A percentile compares a stretch with the other conserved stretches of the same genome.
These are phyloP conservation scores for Dreissena rostriformis DNA, from an alignment of 1,140 invertebrate species.

Conservation along the genomic window DNA sequence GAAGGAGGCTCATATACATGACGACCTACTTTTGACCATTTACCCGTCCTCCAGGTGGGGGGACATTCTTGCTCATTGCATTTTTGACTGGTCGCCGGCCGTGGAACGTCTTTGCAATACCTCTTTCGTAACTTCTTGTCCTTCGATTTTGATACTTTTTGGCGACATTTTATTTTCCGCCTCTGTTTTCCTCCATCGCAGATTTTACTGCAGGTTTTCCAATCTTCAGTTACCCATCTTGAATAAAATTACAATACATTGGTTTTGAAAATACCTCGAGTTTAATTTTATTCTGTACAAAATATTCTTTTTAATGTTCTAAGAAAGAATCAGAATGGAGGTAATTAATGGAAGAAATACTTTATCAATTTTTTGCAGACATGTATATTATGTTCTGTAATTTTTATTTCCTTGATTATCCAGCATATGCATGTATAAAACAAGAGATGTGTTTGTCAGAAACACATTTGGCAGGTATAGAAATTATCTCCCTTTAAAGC, in stretches of 20 bases:
- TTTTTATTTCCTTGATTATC: no score
- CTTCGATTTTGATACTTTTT: slow-evolving; percentile 70
- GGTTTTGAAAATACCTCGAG: slow-evolving; percentile 81
- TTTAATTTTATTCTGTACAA: no score
- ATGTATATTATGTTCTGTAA: no score
- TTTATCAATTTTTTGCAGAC: no score
- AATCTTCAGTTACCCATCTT: slow-evolving; percentile 74
- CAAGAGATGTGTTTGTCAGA: no score
- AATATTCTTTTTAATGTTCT: no score
- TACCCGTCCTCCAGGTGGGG: slow-evolving; percentile 84
- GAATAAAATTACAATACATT: slow-evolving; percentile 84
- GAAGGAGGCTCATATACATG: neutral
- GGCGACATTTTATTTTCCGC: slow-evolving; percentile 70
- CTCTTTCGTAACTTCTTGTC: slow-evolving; percentile 68
- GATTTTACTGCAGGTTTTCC: slow-evolving; percentile 69
- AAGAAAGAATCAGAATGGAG: no score
- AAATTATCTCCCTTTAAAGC: no score
- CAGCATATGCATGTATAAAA: no score
- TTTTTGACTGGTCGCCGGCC: slow-evolving; percentile 83
- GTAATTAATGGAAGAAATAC: no score
- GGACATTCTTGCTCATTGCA: slow-evolving; percentile 86
- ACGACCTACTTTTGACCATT: slow-evolving; percentile 70
- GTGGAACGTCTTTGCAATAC: slow-evolving; percentile 77
- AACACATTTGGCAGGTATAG: no score
- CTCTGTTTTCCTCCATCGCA: slow-evolving; percentile 75